Percentiles rank a stretch among this genome's conserved stretches.
These are phyloP conservation scores for Micromesistius poutassou DNA, from an alignment of 2,797 vertebrate species.

Conservation along the genomic window DNA sequence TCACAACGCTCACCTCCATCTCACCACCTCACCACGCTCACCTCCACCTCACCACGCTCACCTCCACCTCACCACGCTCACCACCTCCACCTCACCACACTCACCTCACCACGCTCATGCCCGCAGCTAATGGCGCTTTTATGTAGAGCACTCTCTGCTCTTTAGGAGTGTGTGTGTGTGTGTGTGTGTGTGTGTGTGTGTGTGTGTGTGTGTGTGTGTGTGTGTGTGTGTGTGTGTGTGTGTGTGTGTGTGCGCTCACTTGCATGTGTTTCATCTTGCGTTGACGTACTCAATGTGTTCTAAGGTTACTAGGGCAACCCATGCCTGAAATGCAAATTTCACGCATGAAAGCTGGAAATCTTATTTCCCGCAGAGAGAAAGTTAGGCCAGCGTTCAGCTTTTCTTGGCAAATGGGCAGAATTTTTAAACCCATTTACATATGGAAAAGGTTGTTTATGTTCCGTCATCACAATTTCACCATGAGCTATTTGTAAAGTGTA, in stretches of 20 bases:
- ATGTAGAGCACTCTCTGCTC: not conserved
- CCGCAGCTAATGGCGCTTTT: not conserved
- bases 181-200: not conserved
- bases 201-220: not conserved
- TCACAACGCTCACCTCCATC: no score
- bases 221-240: not conserved
- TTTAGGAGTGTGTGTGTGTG: not conserved
- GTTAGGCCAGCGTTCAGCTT: not conserved
- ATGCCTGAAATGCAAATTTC: not conserved
- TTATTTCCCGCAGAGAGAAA: not conserved
- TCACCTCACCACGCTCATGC: not conserved
- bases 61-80: no score
- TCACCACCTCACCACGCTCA: no score
- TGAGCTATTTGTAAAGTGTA: slow-evolving; percentile 18
- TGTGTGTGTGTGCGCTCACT: not conserved
- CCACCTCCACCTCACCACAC: no score
- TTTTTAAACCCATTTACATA: not conserved
- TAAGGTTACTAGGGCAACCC: not conserved
- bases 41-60: no score
- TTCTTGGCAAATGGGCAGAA: slow-evolving; percentile 2
- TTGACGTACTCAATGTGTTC: not conserved
- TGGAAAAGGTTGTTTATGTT: slow-evolving; percentile 10
- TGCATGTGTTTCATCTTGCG: not conserved
- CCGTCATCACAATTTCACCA: slow-evolving; percentile 8
- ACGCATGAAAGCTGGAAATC: not conserved